Conservation (phyloP, 2,888 invertebrate genomes). For the Lithophane socia region DNA sequence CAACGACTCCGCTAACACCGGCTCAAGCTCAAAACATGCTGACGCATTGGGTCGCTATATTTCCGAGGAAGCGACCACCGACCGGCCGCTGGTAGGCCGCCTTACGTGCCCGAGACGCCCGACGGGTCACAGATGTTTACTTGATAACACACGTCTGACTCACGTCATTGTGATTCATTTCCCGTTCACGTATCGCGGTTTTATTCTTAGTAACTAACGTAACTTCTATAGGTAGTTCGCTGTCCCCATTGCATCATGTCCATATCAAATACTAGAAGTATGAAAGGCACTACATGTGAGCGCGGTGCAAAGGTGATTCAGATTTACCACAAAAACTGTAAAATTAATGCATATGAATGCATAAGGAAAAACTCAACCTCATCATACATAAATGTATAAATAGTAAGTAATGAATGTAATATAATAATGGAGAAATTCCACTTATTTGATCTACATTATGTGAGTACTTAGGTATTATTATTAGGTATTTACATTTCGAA, state of each 20-base stretch:
- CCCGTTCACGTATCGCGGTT: slow-evolving; percentile 77
- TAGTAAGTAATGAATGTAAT: slow-evolving; percentile 15
- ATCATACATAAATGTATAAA: slow-evolving; percentile 1
- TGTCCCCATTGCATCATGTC: slow-evolving; percentile 51
- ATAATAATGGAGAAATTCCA: slow-evolving; percentile 32
- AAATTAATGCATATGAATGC: slow-evolving; percentile 2
- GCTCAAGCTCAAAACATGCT: slow-evolving; percentile 80
- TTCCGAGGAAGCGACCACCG: slow-evolving; percentile 75
- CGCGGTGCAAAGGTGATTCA: slow-evolving; percentile 49
- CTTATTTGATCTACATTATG: slow-evolving; percentile 39
- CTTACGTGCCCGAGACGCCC: slow-evolving; percentile 74
- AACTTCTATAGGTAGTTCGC: slow-evolving; percentile 61
- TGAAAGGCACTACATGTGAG: slow-evolving; percentile 20
- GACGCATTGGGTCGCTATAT: slow-evolving; percentile 79
- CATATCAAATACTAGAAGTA: slow-evolving; percentile 31
- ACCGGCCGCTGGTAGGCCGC: slow-evolving; percentile 72
- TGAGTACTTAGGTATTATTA: slow-evolving; percentile 36
- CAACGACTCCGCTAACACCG: slow-evolving; percentile 83
- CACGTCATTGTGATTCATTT: slow-evolving; percentile 82
- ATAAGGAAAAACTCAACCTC: slow-evolving; percentile 25
- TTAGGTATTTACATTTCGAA: slow-evolving; percentile 43
- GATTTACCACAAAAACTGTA: slow-evolving; percentile 28
- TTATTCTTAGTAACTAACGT: slow-evolving; percentile 74
- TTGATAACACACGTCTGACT: slow-evolving; percentile 82
- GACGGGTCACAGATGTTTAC: slow-evolving; percentile 77